These are phyloP conservation scores for Phoenicopterus ruber DNA, from an alignment of 2,113 vertebrate species.

Conservation along the genomic window DNA sequence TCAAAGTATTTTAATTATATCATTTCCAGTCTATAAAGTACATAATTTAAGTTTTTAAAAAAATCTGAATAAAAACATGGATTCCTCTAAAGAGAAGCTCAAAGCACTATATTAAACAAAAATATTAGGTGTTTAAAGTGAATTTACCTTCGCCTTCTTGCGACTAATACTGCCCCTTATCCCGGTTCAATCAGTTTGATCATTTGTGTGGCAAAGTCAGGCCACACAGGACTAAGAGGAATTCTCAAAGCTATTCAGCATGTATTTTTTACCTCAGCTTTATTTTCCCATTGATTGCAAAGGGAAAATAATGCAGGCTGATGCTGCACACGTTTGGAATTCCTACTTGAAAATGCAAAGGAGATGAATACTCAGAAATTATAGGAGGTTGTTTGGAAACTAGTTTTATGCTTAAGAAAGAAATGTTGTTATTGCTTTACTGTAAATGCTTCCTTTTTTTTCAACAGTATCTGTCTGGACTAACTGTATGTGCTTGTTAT, in stretches of 20 bases:
- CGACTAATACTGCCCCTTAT: neutral
- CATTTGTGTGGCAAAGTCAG: neutral
- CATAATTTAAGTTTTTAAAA: neutral
- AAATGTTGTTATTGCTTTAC: neutral
- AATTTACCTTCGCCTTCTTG: neutral
- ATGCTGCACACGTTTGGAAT: neutral
- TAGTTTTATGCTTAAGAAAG: neutral
- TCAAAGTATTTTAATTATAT: neutral
- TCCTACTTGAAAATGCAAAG: neutral
- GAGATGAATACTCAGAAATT: neutral
- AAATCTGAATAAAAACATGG: neutral
- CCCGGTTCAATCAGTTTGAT: neutral
- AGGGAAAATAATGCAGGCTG: neutral
- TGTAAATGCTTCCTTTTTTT: neutral
- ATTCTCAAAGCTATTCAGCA: neutral
- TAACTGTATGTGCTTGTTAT: slow-evolving; percentile 8
- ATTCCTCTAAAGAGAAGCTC: neutral
- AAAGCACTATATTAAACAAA: neutral
- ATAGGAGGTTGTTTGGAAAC: neutral
- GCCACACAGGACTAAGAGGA: neutral
- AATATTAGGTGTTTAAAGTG: neutral
- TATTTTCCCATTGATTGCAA: neutral
- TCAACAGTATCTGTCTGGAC: neutral
- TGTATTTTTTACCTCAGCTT: neutral
- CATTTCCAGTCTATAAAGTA: neutral